These are phyloP conservation scores for Polyploca ridens DNA, from an alignment of 2,888 invertebrate genomes.

Conservation along the genomic window DNA sequence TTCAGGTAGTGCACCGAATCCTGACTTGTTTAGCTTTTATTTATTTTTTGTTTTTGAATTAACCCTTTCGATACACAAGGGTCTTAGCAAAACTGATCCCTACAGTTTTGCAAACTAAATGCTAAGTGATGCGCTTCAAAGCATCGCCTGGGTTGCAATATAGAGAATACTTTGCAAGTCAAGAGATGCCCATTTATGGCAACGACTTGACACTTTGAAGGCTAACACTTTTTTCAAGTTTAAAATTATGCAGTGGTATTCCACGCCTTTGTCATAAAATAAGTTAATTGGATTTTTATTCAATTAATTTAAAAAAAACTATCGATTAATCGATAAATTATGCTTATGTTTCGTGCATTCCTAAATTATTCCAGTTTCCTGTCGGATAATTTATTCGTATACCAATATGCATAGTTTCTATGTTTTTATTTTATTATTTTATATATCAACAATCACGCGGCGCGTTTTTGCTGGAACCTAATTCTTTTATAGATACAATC, in stretches of 20 bases:
- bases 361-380: not conserved
- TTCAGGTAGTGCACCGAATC: constrained; percentile 58
- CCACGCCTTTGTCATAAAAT: constrained; percentile 5
- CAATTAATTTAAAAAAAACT: not conserved
- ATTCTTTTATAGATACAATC: constrained; percentile 28
- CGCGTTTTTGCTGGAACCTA: constrained; percentile 7
- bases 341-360: not conserved
- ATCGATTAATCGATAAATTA: not conserved
- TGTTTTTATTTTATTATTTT: not conserved
- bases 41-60: constrained; percentile 21
- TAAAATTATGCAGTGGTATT: constrained; percentile 30
- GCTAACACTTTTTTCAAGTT: constrained; percentile 20
- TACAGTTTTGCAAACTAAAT: constrained; percentile 23
- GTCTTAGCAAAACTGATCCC: not conserved
- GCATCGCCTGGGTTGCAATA: constrained; percentile 19
- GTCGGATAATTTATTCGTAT: not conserved
- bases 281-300: constrained; percentile 9
- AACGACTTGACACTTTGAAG: constrained; percentile 27
- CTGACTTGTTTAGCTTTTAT: constrained; percentile 23
- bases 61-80: not conserved
- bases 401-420: not conserved
- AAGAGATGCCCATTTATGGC: constrained; percentile 27
- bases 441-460: not conserved
- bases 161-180: constrained; percentile 33
- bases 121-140: constrained; percentile 35